These are phyloP conservation scores for Cotesia glomerata DNA, from an alignment of 1,140 invertebrate genomes.

Conservation along the genomic window DNA sequence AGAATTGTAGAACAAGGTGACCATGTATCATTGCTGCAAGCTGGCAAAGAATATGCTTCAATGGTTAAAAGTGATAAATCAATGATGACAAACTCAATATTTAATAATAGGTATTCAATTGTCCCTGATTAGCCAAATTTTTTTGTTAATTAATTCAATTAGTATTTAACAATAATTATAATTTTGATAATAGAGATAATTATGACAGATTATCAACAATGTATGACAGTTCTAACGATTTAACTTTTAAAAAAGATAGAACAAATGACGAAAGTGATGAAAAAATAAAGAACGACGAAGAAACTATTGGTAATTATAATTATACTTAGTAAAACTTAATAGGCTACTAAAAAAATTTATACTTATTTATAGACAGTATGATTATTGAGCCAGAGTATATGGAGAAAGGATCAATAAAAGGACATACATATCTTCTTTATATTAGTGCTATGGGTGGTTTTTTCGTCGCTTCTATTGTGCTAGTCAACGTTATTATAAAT, in stretches of 20 bases:
- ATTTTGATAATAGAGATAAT: too few species aligned
- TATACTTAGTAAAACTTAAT: too few species aligned
- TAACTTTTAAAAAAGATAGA: too few species aligned
- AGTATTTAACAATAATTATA: not conserved
- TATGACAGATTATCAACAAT: too few species aligned
- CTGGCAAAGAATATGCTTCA: conserved; percentile 68
- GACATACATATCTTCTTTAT: conserved; percentile 64
- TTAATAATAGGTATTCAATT: conserved; percentile 19
- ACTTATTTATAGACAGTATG: conserved; percentile 29
- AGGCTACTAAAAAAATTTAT: not conserved
- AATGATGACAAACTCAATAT: conserved; percentile 7
- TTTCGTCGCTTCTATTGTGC: conserved; percentile 62
- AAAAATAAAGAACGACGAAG: not conserved
- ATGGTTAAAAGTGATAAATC: conserved; percentile 40
- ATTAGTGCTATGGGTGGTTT: conserved; percentile 69
- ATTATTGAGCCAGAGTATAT: conserved; percentile 60
- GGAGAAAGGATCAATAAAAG: conserved; percentile 60
- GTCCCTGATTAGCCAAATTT: not conserved
- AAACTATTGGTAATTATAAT: not conserved
- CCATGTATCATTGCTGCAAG: conserved; percentile 70
- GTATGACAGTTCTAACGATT: too few species aligned
- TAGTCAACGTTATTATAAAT: conserved; percentile 64
- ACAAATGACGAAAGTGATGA: not conserved
- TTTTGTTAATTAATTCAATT: not conserved
- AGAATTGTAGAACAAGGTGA: conserved; percentile 72